Evolutionary conservation across 2,888 invertebrate species (phyloP).

Genomic region (Maniola hyperantus): DNA sequence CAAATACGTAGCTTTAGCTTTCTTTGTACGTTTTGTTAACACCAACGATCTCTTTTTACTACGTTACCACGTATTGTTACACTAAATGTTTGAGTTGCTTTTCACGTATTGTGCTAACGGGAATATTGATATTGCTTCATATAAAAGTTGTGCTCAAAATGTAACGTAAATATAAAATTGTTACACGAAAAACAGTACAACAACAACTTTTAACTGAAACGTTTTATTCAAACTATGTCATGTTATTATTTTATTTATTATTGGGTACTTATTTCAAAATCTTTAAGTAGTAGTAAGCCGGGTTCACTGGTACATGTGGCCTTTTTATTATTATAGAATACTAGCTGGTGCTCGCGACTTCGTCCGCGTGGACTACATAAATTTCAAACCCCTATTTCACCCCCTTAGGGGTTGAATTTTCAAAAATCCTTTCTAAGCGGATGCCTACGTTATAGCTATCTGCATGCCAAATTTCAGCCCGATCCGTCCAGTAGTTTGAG

Average conservation of each 20-base stretch:
- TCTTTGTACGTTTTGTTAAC: neutral
- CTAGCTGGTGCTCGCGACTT: too few relatives aligned
- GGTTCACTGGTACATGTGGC: too few relatives aligned
- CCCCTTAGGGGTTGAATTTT: too few relatives aligned
- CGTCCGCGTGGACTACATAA: too few relatives aligned
- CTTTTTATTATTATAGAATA: too few relatives aligned
- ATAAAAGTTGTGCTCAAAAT: slow-evolving; percentile 6
- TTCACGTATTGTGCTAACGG: slow-evolving; percentile 1
- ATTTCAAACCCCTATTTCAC: too few relatives aligned
- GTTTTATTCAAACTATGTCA: neutral
- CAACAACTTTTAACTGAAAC: neutral
- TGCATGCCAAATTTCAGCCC: too few relatives aligned
- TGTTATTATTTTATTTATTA: neutral
- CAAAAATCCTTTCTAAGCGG: too few relatives aligned
- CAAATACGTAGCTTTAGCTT: slow-evolving; percentile 5
- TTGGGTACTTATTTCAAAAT: neutral
- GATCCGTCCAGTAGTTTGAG: too few relatives aligned
- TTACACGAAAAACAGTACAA: neutral
- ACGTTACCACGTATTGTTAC: slow-evolving; percentile 1
- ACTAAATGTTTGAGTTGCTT: slow-evolving; percentile 9
- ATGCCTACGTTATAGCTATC: too few relatives aligned
- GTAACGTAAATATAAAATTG: slow-evolving; percentile 8
- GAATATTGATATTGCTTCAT: slow-evolving; percentile 2
- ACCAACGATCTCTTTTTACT: neutral
- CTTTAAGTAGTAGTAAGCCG: neutral